phyloP scores from a whole-genome alignment of 2,113 vertebrate genomes.

The Toxotes jaculatrix region DNA sequence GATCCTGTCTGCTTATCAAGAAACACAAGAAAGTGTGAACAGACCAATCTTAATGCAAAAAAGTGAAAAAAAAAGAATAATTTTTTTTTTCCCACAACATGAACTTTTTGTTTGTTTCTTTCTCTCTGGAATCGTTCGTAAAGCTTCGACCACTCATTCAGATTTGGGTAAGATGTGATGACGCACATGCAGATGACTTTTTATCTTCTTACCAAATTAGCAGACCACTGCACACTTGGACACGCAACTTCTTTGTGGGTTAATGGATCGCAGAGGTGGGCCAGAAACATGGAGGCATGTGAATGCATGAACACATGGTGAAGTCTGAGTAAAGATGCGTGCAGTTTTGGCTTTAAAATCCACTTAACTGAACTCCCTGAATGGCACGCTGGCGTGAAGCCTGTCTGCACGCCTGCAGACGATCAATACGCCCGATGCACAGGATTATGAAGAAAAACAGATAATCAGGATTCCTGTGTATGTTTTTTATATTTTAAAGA shows the following conservation, averaged over 20 bases:
- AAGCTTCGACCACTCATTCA: not conserved
- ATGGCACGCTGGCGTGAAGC: not conserved
- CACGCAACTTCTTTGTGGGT: not conserved
- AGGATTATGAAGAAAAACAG: constrained; percentile 38
- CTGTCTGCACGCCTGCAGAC: constrained; percentile 14
- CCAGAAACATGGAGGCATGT: not conserved
- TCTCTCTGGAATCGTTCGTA: not conserved
- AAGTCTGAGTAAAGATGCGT: constrained; percentile 16
- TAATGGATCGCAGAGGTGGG: not conserved
- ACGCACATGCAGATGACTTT: not conserved
- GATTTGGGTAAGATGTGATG: not conserved
- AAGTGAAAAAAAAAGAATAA: no score
- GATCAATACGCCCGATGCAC: constrained; percentile 6
- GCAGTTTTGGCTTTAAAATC: constrained; percentile 58
- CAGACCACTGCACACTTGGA: not conserved
- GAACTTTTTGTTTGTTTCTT: not conserved
- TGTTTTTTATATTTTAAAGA: not conserved
- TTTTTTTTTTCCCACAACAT: not conserved
- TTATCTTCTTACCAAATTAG: constrained; percentile 2
- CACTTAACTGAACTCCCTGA: constrained; percentile 49
- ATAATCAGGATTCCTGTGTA: not conserved
- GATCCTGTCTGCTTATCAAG: not conserved
- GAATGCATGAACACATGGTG: constrained; percentile 48
- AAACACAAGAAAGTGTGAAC: not conserved
- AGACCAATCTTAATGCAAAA: not conserved